phyloP scores from a whole-genome alignment of 2,113 vertebrate genomes.

The Bagarius yarrelli region DNA sequence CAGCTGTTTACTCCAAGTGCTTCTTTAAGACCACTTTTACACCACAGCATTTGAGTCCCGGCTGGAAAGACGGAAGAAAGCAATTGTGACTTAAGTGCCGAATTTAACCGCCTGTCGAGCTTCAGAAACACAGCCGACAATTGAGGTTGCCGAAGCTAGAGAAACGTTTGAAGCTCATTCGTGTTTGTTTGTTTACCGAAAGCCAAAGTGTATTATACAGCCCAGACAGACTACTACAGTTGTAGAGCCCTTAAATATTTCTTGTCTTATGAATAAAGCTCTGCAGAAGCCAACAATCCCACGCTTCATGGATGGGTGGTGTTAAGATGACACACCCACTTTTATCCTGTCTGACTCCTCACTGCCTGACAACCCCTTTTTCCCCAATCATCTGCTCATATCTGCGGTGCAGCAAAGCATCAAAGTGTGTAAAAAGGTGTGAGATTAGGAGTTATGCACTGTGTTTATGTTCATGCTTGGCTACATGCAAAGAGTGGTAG shows the following conservation, averaged over 20 bases:
- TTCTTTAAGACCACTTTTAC: not conserved
- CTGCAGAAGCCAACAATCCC: not conserved
- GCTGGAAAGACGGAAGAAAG: constrained; percentile 1
- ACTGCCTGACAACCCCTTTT: not conserved
- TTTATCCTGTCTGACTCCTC: not conserved
- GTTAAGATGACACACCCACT: not conserved
- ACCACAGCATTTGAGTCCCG: constrained; percentile 21
- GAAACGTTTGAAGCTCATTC: not conserved
- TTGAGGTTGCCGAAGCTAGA: not conserved
- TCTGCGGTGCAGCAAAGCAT: not conserved
- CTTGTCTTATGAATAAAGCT: not conserved
- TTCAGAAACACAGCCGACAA: not conserved
- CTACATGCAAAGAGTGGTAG: not conserved
- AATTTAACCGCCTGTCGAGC: constrained; percentile 21
- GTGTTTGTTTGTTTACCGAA: constrained; percentile 24
- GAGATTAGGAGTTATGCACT: not conserved
- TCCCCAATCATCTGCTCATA: not conserved
- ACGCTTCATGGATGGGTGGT: constrained; percentile 4
- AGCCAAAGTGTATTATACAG: not conserved
- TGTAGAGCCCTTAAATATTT: constrained; percentile 4
- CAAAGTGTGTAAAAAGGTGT: not conserved
- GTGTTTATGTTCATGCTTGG: constrained; percentile 23
- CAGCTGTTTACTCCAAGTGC: constrained; percentile 9
- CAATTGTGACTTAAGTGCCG: constrained; percentile 20
- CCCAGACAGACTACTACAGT: not conserved